Conservation (phyloP, 1,140 invertebrate species). For the Eriocheir sinensis region DNA sequence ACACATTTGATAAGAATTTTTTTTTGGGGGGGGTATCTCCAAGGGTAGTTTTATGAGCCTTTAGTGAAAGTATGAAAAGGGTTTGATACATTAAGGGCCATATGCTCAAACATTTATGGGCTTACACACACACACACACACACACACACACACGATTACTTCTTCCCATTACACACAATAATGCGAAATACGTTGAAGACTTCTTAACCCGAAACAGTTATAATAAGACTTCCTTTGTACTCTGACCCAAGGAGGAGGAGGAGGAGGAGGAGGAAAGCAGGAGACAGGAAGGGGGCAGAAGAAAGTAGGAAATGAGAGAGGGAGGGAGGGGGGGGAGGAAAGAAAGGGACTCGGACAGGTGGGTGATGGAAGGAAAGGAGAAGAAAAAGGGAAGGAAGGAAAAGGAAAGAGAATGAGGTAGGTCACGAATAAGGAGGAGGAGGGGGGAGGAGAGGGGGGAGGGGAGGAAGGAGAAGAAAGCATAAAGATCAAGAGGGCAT, state of each 20-base stretch:
- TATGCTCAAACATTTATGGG: neutral
- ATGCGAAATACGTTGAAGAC: too few relatives aligned
- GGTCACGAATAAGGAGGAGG: neutral
- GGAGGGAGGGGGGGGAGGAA: neutral
- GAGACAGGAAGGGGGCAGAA: neutral
- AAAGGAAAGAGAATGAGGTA: neutral
- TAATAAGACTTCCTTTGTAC: too few relatives aligned
- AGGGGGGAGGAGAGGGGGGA: neutral
- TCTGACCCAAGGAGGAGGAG: neutral
- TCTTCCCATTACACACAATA: neutral
- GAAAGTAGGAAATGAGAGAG: neutral
- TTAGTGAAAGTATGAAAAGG: neutral
- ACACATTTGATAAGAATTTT: neutral
- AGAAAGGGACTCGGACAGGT: neutral
- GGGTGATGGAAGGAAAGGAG: neutral
- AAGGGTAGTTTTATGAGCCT: neutral
- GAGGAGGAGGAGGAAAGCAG: neutral
- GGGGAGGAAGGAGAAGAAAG: neutral
- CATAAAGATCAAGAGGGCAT: neutral
- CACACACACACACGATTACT: constrained; percentile 31
- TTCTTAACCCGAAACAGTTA: too few relatives aligned
- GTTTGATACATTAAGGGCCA: too few relatives aligned
- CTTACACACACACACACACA: neutral
- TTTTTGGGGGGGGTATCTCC: neutral
- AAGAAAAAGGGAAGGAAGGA: neutral